Evolutionary conservation across 2,888 invertebrate species (phyloP), one percentile per base, ranked within the genome.

Genomic region (Oasisia sp.): DNA sequence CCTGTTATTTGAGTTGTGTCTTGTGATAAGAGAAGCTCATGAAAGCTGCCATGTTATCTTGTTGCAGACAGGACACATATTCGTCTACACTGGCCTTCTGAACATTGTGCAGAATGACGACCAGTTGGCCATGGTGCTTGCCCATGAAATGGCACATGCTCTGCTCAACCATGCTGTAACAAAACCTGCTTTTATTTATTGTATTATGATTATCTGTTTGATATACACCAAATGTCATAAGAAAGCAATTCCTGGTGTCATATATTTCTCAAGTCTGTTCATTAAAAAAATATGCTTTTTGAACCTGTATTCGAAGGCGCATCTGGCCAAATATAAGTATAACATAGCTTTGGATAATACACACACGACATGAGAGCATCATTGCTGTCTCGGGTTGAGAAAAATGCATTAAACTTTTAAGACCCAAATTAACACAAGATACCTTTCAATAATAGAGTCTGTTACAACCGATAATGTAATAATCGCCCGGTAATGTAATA

Each of bases 111-210:
- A 94, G 32, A 96, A 96, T 93, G 96, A 97, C 58, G 97, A 97
- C 95, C 97, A 97, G 94, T 95, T 97, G 56, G 97, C 97, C 89
- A 95, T 97, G 50, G 96, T 97, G 90, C 94, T 97, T 90, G 97
- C 97, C 11, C 97, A 97, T 95, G 97, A 97, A 95, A 97, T 97
- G 96, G 96, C 97, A 45, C 97, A 97, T 95, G 97, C 97, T 91
- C 94, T 97, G 0, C 95, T 97, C 44, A 96, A 96, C 90, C 97
- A 97, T 95, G 95, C 96, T 89, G 97, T 97, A 95, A 96, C 95
- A 95, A 74, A 19, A 32, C 2, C 91, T 32, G 4, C 14, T 9
- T 56, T 91, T 38, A 92, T 27, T 89, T 32, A 50, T 89, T 27
- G n/a, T 74, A 74, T 74, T 74, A 74, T 19, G 7, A 19, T n/a